Percentiles rank a stretch among this genome's conserved stretches.
Evolutionary conservation across 2,113 vertebrate species (phyloP).

Genomic region (Corapipo altera): DNA sequence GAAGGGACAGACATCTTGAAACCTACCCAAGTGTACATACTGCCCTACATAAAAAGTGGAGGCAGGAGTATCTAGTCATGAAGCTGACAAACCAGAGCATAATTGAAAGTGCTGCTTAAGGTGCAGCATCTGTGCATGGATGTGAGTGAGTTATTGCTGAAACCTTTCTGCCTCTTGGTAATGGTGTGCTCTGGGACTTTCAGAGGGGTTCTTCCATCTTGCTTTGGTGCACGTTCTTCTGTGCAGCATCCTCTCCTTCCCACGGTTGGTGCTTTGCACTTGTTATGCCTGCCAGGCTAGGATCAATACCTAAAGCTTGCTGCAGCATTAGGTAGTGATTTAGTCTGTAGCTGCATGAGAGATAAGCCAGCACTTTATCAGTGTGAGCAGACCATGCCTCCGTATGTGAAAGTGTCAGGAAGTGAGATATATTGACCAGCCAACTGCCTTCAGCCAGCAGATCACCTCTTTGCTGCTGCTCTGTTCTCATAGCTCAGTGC

Average conservation of each 20-base stretch:
- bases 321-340: neutral
- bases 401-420: neutral
- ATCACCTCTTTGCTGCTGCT: neutral
- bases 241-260: neutral
- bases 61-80: neutral
- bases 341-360: neutral
- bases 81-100: neutral
- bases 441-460: neutral
- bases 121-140: neutral
- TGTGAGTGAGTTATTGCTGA: neutral
- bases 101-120: neutral
- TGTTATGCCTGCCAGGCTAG: neutral
- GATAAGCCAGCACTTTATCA: neutral
- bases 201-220: neutral
- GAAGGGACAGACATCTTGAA: slow-evolving; percentile 16
- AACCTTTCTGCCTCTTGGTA: neutral
- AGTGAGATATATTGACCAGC: neutral
- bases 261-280: neutral
- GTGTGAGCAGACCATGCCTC: neutral
- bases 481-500: neutral
- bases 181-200: neutral
- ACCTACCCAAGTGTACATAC: neutral
- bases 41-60: neutral
- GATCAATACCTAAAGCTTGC: neutral
- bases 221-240: neutral